phyloP scores from a whole-genome alignment of 2,113 vertebrate species.

The Ascaphus truei region DNA sequence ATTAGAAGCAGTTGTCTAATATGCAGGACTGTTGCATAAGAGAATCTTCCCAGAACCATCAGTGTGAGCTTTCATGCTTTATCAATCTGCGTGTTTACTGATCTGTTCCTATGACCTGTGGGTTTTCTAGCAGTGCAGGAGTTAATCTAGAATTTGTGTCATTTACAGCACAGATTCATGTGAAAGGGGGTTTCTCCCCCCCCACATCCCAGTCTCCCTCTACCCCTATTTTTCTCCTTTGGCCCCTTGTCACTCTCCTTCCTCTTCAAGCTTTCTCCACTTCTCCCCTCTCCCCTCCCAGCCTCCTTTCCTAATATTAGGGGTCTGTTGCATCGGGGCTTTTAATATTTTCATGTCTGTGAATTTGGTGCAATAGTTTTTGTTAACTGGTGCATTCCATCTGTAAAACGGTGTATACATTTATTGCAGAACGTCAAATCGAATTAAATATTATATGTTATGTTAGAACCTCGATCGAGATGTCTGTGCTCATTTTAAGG shows the following conservation, averaged over 20 bases:
- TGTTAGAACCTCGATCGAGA: too few species aligned
- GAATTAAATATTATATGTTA: slow-evolving; percentile 27
- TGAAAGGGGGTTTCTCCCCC: not conserved
- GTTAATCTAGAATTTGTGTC: not conserved
- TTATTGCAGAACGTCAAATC: slow-evolving; percentile 11
- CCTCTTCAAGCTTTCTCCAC: not conserved
- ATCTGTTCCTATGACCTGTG: not conserved
- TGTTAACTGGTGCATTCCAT: slow-evolving; percentile 23
- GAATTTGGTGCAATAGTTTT: slow-evolving; percentile 23
- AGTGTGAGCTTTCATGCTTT: too few species aligned
- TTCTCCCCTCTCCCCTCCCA: not conserved
- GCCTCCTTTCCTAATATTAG: not conserved
- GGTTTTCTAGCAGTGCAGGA: too few species aligned
- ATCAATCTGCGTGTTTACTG: not conserved
- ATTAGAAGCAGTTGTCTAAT: too few species aligned
- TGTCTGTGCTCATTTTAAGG: too few species aligned
- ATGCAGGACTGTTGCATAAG: too few species aligned
- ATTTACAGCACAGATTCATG: not conserved
- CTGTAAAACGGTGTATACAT: slow-evolving; percentile 31
- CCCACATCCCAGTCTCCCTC: not conserved
- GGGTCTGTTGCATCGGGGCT: not conserved
- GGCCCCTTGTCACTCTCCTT: not conserved
- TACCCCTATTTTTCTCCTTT: too few species aligned
- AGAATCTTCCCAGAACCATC: too few species aligned
- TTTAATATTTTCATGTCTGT: not conserved